These are phyloP conservation scores for Leptoteleia sp. DNA, from an alignment of 1,140 invertebrate genomes.

Conservation along the genomic window DNA sequence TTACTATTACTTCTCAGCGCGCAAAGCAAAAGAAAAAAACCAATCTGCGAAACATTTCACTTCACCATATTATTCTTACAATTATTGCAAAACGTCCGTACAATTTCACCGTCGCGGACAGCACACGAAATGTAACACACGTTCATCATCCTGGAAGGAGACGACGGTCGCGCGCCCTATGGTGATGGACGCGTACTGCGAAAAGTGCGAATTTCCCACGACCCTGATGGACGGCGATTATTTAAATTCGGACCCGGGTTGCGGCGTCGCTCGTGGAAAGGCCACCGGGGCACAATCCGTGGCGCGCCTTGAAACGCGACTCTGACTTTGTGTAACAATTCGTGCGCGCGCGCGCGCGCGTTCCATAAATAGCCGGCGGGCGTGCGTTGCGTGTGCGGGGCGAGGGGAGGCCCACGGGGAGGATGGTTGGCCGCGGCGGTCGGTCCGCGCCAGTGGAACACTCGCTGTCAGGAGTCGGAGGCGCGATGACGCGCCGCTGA, in stretches of 20 bases:
- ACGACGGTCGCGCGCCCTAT: too few relatives aligned
- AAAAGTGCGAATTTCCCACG: constrained; percentile 15
- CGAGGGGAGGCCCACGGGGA: constrained; percentile 72
- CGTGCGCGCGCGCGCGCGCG: constrained; percentile 71
- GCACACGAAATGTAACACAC: too few relatives aligned
- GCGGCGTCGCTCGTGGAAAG: constrained; percentile 9
- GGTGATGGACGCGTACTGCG: too few relatives aligned
- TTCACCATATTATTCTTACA: too few relatives aligned
- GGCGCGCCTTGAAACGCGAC: constrained; percentile 69
- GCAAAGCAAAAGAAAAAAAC: too few relatives aligned
- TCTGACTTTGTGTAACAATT: constrained; percentile 70
- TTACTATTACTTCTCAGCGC: too few relatives aligned
- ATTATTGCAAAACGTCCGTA: too few relatives aligned
- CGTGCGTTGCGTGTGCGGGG: too few relatives aligned
- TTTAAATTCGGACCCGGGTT: background rate
- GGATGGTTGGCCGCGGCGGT: constrained; percentile 66
- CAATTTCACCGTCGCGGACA: too few relatives aligned
- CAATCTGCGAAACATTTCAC: too few relatives aligned
- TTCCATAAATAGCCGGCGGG: constrained; percentile 76
- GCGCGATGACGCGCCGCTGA: constrained; percentile 7
- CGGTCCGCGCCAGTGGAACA: constrained; percentile 72
- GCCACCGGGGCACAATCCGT: constrained; percentile 43
- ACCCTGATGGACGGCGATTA: background rate
- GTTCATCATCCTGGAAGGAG: too few relatives aligned
- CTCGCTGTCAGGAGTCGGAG: constrained; percentile 72